Conservation (phyloP, 2,888 invertebrate species). For the Schizaphis graminum region DNA sequence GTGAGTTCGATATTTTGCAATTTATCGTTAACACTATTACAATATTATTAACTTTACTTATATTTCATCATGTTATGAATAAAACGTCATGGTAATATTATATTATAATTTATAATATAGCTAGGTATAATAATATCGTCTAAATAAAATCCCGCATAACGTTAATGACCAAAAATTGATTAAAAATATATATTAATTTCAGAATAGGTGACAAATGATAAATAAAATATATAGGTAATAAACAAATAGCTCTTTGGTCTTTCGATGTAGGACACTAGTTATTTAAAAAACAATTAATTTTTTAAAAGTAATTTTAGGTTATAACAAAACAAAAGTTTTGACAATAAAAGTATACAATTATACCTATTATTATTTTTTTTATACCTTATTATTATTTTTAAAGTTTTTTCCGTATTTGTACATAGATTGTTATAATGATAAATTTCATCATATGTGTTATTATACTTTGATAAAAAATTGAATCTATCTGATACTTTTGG, state of each 20-base stretch:
- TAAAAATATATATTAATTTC: background rate
- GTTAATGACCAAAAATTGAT: background rate
- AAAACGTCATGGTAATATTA: background rate
- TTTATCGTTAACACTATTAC: background rate
- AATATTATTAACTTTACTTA: background rate
- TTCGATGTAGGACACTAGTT: too few species aligned
- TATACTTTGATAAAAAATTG: background rate
- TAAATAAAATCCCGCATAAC: background rate
- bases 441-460: background rate
- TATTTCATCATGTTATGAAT: background rate
- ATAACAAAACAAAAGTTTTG: background rate
- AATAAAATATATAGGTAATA: background rate
- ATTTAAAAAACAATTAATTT: background rate
- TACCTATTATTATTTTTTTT: too few species aligned
- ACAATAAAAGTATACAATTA: too few species aligned
- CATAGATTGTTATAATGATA: background rate
- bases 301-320: background rate
- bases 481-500: background rate
- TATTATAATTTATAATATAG: background rate
- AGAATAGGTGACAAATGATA: background rate
- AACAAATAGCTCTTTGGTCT: too few species aligned
- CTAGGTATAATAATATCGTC: background rate
- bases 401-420: background rate
- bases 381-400: background rate
- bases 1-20: background rate